Base-by-base conservation (phyloP, 2,888 invertebrate species). In the Polietes domitor region DNA sequence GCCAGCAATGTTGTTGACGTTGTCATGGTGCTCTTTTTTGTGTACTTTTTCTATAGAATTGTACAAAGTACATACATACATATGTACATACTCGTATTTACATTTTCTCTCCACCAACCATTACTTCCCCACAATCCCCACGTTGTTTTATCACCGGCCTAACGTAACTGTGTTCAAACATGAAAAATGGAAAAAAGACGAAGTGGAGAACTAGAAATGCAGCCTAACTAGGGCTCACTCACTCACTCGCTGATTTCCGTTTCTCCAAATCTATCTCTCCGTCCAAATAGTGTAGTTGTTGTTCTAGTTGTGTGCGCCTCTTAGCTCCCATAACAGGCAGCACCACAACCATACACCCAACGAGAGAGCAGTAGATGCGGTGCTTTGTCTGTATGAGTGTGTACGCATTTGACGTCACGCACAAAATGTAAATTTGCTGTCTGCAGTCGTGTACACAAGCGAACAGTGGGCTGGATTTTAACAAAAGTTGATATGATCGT, bases 331-430 rank as follows among this genome's bases (percentile, higher is more conserved):
- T 50, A 5, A 9, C 37, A 37, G 4, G 37, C 21, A 19, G 5
- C 50, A 50, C 19, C 50, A 58, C 26, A 58, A 4, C 65, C 65
- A 19, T 32, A 63, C 19, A 19, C 1, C 4, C 1, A 9, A 41
- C 19, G 21, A 41, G 47, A n/a, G 47, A n/a, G 47, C 2, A n/a
- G n/a, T 47, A n/a, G 2, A n/a, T 15, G 47, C n/a, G 47, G n/a
- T 15, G 47, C 2, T 15, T 47, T 2, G 10, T 15, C n/a, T 47
- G n/a, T n/a, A 47, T 12, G n/a, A 47, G 41, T 58, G 15, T 26
- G 26, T 26, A 58, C 58, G 58, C 58, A 58, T 73, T 73, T 73
- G 73, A 73, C 61, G 73, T 73, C 73, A 73, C 73, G n/a, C 58
- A 41, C 24, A 43, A 58, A 24, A 26, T 73, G 58, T 58, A 58